A percentile compares a stretch with the other conserved stretches of the same genome.
Evolutionary conservation across 2,113 vertebrate species (phyloP).

Genomic region (Opisthocomus hoazin): DNA sequence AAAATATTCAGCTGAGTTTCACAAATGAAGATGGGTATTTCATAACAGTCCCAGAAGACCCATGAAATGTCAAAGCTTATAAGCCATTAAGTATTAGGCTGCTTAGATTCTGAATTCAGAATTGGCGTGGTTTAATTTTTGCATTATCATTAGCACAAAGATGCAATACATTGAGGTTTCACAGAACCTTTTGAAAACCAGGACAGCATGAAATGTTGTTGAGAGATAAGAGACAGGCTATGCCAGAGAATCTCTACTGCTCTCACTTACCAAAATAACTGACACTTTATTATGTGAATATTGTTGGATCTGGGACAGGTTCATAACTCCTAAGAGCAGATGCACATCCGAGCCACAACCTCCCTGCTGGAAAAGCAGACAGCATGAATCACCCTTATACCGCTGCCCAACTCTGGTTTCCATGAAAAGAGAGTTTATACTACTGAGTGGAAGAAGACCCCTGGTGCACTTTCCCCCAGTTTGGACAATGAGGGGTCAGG

Average conservation of each 20-base stretch:
- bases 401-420: not conserved
- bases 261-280: not conserved
- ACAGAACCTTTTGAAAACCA: constrained; percentile 1
- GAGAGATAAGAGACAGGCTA: not conserved
- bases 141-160: constrained; percentile 10
- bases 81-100: constrained; percentile 1
- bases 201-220: not conserved
- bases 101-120: constrained; percentile 27
- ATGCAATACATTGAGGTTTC: not conserved
- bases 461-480: not conserved
- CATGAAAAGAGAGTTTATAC: not conserved
- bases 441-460: not conserved
- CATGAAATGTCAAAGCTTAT: constrained; percentile 24
- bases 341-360: not conserved
- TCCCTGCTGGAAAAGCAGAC: not conserved
- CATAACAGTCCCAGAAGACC: not conserved
- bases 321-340: not conserved
- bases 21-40: constrained; percentile 19
- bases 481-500: not conserved
- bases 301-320: not conserved
- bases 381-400: not conserved
- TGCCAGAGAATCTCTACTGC: not conserved
- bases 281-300: not conserved
- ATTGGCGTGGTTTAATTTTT: constrained; percentile 19
- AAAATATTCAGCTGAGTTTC: constrained; percentile 47